phyloP scores from a whole-genome alignment of 2,888 invertebrate species.

The Aleiodes alternator region DNA sequence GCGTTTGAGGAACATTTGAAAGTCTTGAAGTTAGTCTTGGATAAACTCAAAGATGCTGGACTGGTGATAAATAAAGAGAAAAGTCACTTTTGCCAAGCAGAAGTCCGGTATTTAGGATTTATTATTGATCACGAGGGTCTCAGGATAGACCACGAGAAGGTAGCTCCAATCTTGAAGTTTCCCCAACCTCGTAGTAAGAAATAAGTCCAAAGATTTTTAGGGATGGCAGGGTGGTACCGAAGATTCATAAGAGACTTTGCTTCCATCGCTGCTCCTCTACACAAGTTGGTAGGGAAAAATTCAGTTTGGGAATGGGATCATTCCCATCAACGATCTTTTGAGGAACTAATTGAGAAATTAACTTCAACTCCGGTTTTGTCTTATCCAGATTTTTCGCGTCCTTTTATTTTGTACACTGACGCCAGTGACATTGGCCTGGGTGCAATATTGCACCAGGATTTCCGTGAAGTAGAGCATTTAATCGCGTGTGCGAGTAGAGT shows the following conservation, averaged over 20 bases:
- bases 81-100: constrained; percentile 25
- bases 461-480: background rate
- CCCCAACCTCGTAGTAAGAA: background rate
- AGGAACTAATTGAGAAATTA: background rate
- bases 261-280: background rate
- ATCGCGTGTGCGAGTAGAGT: too few species aligned
- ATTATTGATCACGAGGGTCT: constrained; percentile 24
- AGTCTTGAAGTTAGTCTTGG: constrained; percentile 17
- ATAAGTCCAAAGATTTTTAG: background rate
- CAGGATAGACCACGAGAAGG: constrained; percentile 24
- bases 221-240: constrained; percentile 38
- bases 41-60: constrained; percentile 11
- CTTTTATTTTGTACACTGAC: background rate
- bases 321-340: too few species aligned
- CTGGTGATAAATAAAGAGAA: constrained; percentile 30
- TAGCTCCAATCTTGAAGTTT: background rate
- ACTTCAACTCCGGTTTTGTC: background rate
- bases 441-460: background rate
- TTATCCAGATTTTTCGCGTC: background rate
- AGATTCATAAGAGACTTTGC: constrained; percentile 17
- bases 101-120: constrained; percentile 34
- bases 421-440: background rate
- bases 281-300: background rate
- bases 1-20: constrained; percentile 11
- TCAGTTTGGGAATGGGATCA: too few species aligned